Conservation (phyloP, 2,888 invertebrate genomes). For the Scaptomyza polygonia region DNA sequence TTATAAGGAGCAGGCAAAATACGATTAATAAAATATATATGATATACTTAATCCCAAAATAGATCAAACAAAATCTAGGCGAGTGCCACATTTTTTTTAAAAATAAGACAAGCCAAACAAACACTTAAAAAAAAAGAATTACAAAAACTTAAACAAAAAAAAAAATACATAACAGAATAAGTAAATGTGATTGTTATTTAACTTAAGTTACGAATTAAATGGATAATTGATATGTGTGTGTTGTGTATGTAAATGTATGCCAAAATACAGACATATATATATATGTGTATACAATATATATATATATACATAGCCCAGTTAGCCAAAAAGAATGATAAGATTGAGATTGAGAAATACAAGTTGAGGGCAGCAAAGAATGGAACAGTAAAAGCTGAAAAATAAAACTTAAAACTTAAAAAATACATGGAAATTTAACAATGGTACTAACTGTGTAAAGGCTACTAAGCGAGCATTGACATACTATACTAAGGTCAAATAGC, state of each 20-base stretch:
- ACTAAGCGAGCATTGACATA: constrained; percentile 46
- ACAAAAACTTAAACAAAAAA: constrained; percentile 28
- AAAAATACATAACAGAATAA: constrained; percentile 62
- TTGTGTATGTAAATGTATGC: constrained; percentile 59
- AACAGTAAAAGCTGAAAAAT: constrained; percentile 51
- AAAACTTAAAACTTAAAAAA: neutral
- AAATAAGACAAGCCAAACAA: constrained; percentile 23
- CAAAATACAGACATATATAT: constrained; percentile 34
- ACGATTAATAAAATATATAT: constrained; percentile 23
- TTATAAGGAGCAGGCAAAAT: constrained; percentile 27
- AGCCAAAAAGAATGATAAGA: constrained; percentile 48
- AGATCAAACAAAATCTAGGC: constrained; percentile 42
- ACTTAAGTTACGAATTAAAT: constrained; percentile 78
- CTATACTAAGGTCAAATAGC: constrained; percentile 37
- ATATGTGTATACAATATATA: constrained; percentile 18
- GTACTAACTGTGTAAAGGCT: constrained; percentile 50
- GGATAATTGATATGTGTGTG: constrained; percentile 55
- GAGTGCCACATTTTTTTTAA: constrained; percentile 46
- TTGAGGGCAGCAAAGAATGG: constrained; percentile 18
- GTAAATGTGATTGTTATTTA: constrained; percentile 84
- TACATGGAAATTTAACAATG: constrained; percentile 7
- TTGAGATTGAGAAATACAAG: constrained; percentile 3
- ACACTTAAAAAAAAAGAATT: constrained; percentile 24
- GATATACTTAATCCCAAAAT: constrained; percentile 48
- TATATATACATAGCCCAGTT: constrained; percentile 36